Evolutionary conservation across 2,888 invertebrate species (phyloP).

Genomic region (Drosophila quasianomalipes): DNA sequence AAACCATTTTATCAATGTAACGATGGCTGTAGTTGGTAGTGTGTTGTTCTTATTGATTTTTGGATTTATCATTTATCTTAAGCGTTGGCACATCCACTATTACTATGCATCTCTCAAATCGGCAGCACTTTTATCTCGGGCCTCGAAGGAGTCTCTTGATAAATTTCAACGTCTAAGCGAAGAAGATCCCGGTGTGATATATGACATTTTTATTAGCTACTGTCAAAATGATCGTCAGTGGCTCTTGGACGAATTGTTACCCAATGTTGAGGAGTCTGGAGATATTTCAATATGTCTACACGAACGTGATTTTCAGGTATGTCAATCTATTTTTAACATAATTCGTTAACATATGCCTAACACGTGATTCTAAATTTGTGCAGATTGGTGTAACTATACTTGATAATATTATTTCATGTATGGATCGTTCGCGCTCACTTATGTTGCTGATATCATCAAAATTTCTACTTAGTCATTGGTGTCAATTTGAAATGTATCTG

Average conservation of each 20-base stretch:
- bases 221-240: slow-evolving; percentile 88
- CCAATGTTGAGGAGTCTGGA: slow-evolving; percentile 87
- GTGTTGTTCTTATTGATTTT: slow-evolving; percentile 59
- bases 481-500: slow-evolving; percentile 90
- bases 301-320: slow-evolving; percentile 90
- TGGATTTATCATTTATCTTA: slow-evolving; percentile 84
- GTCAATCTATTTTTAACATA: neutral
- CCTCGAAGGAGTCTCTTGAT: slow-evolving; percentile 85
- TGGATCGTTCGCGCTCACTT: slow-evolving; percentile 89
- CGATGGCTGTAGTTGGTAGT: slow-evolving; percentile 58
- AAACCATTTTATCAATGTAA: slow-evolving; percentile 52
- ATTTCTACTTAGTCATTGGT: slow-evolving; percentile 90
- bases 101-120: slow-evolving; percentile 87
- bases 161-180: slow-evolving; percentile 68
- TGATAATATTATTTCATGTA: slow-evolving; percentile 90
- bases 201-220: slow-evolving; percentile 90
- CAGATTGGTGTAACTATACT: slow-evolving; percentile 89
- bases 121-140: slow-evolving; percentile 87
- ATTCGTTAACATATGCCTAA: neutral
- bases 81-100: slow-evolving; percentile 87
- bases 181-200: slow-evolving; percentile 84
- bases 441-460: slow-evolving; percentile 88
- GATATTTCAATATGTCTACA: slow-evolving; percentile 89
- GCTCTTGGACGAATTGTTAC: slow-evolving; percentile 88
- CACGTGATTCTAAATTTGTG: neutral